Evolutionary conservation across 2,113 vertebrate species (phyloP).

Genomic region (Chaetops frenatus): DNA sequence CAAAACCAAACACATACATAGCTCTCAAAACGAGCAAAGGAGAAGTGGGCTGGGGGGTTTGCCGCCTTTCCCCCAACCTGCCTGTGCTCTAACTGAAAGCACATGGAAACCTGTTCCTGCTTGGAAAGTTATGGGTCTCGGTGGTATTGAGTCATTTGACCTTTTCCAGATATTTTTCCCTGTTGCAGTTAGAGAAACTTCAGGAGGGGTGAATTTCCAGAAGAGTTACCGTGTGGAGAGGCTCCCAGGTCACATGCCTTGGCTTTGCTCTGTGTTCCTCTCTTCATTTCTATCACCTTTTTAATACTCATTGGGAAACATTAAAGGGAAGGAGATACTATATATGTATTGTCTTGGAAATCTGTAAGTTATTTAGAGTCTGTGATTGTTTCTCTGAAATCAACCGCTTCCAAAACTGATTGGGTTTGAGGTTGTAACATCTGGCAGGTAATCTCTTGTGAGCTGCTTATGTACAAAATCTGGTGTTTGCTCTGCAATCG

Average conservation of each 20-base stretch:
- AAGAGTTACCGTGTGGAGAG: background rate
- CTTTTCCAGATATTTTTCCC: constrained; percentile 42
- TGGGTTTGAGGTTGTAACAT: background rate
- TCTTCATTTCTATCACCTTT: background rate
- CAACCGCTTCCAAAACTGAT: background rate
- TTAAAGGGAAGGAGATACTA: background rate
- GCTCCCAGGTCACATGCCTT: background rate
- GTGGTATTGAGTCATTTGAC: constrained; percentile 51
- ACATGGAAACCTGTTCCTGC: constrained; percentile 25
- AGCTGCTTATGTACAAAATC: background rate
- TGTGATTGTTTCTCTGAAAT: background rate
- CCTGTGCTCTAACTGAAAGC: constrained; percentile 39
- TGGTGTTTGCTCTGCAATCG: background rate
- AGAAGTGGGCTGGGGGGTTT: background rate
- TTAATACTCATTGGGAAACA: background rate
- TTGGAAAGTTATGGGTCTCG: constrained; percentile 38
- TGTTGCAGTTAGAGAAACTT: constrained; percentile 1
- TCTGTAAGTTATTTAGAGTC: background rate
- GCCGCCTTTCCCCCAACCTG: background rate
- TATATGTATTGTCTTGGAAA: background rate
- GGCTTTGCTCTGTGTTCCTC: background rate
- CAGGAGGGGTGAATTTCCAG: background rate
- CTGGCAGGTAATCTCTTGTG: background rate
- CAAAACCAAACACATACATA: constrained; percentile 14
- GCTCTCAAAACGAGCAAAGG: background rate